A percentile compares a stretch with the other conserved stretches of the same genome.
Evolutionary conservation across 2,797 vertebrate genomes (phyloP).

Genomic region (Rousettus madagascariensis): DNA sequence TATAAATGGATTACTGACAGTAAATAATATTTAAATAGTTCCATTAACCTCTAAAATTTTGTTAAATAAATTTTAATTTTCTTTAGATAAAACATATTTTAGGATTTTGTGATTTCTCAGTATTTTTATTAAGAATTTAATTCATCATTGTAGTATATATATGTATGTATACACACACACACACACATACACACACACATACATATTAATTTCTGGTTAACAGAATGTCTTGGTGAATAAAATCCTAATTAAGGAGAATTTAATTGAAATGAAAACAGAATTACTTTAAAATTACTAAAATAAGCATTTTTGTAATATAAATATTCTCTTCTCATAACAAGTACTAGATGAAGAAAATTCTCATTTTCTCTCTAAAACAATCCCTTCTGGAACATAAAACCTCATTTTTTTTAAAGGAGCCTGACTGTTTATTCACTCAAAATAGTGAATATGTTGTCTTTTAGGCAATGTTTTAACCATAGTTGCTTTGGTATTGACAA

Average conservation of each 20-base stretch:
- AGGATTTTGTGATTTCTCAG: background rate
- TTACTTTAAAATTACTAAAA: background rate
- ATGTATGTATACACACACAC: background rate
- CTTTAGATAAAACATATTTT: background rate
- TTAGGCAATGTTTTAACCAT: background rate
- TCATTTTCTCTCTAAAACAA: background rate
- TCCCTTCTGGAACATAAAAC: background rate
- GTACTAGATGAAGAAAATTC: background rate
- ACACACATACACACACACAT: background rate
- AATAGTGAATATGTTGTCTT: background rate
- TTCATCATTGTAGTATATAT: background rate
- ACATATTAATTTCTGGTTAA: background rate
- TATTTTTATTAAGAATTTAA: background rate
- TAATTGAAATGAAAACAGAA: background rate
- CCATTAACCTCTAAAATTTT: background rate
- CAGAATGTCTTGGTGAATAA: background rate
- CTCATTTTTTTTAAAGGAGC: background rate
- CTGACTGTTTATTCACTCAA: background rate
- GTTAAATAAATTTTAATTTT: constrained; percentile 28
- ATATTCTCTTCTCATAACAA: background rate
- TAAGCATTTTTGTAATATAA: background rate
- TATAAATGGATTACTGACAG: background rate
- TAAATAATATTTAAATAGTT: background rate
- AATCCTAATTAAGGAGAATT: background rate
- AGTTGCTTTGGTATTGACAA: background rate